Conservation (phyloP, 2,888 invertebrate species). For the Nephrotoma guestfalica region DNA sequence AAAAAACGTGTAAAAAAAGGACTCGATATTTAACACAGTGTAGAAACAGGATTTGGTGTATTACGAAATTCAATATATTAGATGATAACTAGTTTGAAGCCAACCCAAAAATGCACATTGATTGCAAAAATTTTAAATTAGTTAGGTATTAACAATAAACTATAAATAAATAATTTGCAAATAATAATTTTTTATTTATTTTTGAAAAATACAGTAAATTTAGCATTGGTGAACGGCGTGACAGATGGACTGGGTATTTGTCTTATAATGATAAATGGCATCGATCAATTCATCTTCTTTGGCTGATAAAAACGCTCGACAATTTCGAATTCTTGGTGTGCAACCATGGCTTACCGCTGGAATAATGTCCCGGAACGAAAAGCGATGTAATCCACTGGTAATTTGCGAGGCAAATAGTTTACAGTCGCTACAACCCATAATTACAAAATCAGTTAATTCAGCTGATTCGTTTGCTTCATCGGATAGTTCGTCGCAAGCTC, state of each 20-base stretch:
- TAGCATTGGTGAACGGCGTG: background rate
- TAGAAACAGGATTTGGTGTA: too few relatives aligned
- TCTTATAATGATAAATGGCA: background rate
- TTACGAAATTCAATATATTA: too few relatives aligned
- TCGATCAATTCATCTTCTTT: background rate
- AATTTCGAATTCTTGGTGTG: background rate
- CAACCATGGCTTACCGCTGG: background rate
- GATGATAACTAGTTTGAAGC: too few relatives aligned
- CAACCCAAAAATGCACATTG: too few relatives aligned
- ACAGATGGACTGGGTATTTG: background rate
- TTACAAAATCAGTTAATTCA: background rate
- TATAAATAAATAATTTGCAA: too few relatives aligned
- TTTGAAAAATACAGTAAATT: background rate
- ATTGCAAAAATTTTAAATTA: too few relatives aligned
- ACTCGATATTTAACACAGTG: too few relatives aligned
- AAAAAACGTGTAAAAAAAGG: too few relatives aligned
- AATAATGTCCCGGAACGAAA: background rate
- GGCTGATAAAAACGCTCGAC: background rate
- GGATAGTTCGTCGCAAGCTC: background rate
- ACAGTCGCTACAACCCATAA: background rate
- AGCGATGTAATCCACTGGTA: background rate
- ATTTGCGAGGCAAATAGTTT: background rate
- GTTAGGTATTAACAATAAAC: too few relatives aligned
- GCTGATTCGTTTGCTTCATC: background rate
- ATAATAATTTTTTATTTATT: too few relatives aligned